These are phyloP conservation scores for Otolemur crassicaudatus DNA, from an alignment of 2,797 vertebrate species.

Conservation along the genomic window DNA sequence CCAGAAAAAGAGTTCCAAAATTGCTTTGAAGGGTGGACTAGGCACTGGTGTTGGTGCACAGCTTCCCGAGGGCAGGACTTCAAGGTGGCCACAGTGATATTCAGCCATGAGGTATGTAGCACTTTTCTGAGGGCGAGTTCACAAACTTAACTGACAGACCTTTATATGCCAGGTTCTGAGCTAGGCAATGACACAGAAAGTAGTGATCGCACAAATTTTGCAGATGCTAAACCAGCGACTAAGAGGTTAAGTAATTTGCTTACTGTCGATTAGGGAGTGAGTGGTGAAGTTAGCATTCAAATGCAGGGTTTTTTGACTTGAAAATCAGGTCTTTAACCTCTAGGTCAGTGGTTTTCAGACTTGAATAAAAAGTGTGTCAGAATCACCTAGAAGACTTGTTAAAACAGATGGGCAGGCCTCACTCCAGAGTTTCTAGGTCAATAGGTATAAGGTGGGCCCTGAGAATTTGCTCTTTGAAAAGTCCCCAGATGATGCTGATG, in stretches of 20 bases:
- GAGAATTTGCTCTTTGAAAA: not conserved
- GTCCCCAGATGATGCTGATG: not conserved
- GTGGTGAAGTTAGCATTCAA: not conserved
- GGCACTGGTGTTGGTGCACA: too few relatives aligned
- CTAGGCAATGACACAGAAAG: not conserved
- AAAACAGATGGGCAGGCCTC: not conserved
- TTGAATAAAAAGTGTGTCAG: not conserved
- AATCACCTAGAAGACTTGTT: not conserved
- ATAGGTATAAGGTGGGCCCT: not conserved
- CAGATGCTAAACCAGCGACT: not conserved
- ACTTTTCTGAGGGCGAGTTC: too few relatives aligned
- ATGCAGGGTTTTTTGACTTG: slow-evolving; percentile 7
- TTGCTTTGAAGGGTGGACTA: too few relatives aligned
- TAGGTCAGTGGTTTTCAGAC: not conserved
- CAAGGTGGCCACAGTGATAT: too few relatives aligned
- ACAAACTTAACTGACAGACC: too few relatives aligned
- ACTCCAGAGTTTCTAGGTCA: not conserved
- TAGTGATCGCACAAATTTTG: not conserved
- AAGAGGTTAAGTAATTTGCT: not conserved
- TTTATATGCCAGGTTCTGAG: not conserved
- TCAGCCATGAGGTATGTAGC: too few relatives aligned
- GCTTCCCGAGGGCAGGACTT: too few relatives aligned
- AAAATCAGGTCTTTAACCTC: not conserved
- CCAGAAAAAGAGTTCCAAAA: too few relatives aligned
- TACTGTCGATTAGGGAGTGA: not conserved